phyloP scores from a whole-genome alignment of 2,797 vertebrate species.

The Morus bassanus region DNA sequence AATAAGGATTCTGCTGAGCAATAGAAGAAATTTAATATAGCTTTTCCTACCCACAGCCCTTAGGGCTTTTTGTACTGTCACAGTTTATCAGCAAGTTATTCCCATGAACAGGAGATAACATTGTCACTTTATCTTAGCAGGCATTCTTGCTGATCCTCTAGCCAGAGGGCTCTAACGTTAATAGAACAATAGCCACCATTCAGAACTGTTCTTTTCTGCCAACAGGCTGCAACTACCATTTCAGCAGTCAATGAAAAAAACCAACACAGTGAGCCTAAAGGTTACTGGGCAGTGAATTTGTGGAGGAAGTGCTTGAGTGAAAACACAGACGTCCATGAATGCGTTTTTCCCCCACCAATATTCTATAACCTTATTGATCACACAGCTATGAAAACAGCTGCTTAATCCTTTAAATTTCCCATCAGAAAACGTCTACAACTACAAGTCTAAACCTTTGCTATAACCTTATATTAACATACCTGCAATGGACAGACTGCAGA shows the following conservation, averaged over 20 bases:
- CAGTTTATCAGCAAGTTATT: constrained; percentile 37
- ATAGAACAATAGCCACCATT: constrained; percentile 74
- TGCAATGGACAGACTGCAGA: not conserved
- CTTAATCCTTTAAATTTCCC: constrained; percentile 10
- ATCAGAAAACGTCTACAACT: not conserved
- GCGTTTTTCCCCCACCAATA: not conserved
- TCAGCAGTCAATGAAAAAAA: constrained; percentile 52
- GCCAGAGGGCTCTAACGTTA: constrained; percentile 49
- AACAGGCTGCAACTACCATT: constrained; percentile 65
- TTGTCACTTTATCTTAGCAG: constrained; percentile 49
- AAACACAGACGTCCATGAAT: not conserved
- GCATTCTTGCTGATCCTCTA: constrained; percentile 59
- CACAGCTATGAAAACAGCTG: not conserved
- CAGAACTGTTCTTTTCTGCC: constrained; percentile 58
- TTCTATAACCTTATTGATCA: constrained; percentile 7
- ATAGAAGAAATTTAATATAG: not conserved
- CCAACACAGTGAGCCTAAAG: constrained; percentile 31
- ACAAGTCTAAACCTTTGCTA: not conserved
- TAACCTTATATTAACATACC: not conserved
- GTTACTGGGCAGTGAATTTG: constrained; percentile 49
- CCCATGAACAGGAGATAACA: constrained; percentile 20
- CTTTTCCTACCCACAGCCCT: not conserved
- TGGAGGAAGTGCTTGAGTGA: constrained; percentile 31
- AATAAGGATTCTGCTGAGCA: not conserved
- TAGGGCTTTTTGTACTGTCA: constrained; percentile 2